phyloP scores from a whole-genome alignment of 1,140 invertebrate species.

The Drosophila cardini region DNA sequence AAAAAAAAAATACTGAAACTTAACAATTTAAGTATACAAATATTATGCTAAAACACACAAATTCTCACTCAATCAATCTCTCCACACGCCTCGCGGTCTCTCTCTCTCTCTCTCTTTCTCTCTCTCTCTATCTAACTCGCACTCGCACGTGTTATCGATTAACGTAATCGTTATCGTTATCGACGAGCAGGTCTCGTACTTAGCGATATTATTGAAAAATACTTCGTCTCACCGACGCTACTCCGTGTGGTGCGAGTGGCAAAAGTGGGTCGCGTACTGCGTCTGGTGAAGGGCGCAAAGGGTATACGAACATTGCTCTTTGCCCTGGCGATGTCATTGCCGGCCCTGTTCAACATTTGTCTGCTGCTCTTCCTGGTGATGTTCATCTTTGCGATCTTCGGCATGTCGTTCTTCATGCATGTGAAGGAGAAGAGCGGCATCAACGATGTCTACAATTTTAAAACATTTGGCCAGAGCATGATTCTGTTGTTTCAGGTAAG shows the following conservation, averaged over 20 bases:
- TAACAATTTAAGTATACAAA: background rate
- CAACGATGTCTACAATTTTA: constrained; percentile 99
- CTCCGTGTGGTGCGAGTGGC: constrained; percentile 98
- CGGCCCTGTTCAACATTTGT: constrained; percentile 99
- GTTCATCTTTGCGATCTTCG: constrained; percentile 99
- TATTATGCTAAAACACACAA: constrained; percentile 31
- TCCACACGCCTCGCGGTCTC: constrained; percentile 12
- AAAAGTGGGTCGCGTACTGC: constrained; percentile 97
- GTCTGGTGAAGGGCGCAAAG: constrained; percentile 98
- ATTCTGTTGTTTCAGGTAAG: constrained; percentile 97
- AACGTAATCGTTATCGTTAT: background rate
- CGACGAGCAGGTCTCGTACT: constrained; percentile 92
- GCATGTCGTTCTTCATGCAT: constrained; percentile 99
- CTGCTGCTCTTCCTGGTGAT: constrained; percentile 98
- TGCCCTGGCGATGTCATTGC: constrained; percentile 98
- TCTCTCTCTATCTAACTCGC: background rate
- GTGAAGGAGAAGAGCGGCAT: constrained; percentile 96
- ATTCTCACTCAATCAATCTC: constrained; percentile 41
- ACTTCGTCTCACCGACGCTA: constrained; percentile 98
- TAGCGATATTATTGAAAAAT: constrained; percentile 98
- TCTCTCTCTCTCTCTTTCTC: background rate
- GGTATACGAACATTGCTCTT: constrained; percentile 98
- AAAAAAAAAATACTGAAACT: background rate
- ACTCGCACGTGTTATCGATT: background rate
- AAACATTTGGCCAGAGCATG: constrained; percentile 99